phyloP scores from a whole-genome alignment of 2,888 invertebrate genomes.

The Volucella bombylans region DNA sequence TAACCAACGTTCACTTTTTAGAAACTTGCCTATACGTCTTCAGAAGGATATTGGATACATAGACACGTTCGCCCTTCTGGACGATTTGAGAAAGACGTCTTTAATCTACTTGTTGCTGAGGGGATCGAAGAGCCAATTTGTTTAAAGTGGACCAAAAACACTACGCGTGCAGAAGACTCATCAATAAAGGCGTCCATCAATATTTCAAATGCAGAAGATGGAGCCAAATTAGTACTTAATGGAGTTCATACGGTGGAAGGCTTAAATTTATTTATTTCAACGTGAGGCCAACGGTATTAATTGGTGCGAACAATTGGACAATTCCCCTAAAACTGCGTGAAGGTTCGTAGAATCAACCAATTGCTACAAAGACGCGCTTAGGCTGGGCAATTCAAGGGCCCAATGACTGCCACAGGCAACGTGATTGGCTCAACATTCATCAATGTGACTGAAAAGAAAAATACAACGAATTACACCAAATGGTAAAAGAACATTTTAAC shows the following conservation, averaged over 20 bases:
- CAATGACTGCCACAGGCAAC: neutral
- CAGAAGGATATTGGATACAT: conserved; percentile 6
- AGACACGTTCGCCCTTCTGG: conserved; percentile 10
- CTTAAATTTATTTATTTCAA: conserved; percentile 35
- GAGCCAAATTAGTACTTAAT: neutral
- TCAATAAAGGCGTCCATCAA: neutral
- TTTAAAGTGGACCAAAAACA: conserved; percentile 17
- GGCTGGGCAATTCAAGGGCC: conserved; percentile 8
- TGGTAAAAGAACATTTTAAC: conserved; percentile 33
- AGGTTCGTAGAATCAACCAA: conserved; percentile 4
- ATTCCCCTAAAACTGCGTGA: conserved; percentile 27
- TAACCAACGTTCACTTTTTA: neutral
- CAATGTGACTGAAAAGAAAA: conserved; percentile 37
- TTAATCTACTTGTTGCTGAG: neutral
- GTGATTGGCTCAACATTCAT: conserved; percentile 27
- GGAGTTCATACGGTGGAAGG: conserved; percentile 12
- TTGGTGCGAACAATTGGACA: too few relatives aligned
- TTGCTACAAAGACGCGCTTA: conserved; percentile 1
- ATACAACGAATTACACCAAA: conserved; percentile 33
- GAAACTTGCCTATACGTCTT: conserved; percentile 4
- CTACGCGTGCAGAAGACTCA: conserved; percentile 7
- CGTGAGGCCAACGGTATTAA: conserved; percentile 33
- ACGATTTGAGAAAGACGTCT: neutral
- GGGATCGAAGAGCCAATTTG: conserved; percentile 16
- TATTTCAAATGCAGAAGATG: neutral